phyloP scores from a whole-genome alignment of 2,113 vertebrate genomes.

The Aegypius monachus region DNA sequence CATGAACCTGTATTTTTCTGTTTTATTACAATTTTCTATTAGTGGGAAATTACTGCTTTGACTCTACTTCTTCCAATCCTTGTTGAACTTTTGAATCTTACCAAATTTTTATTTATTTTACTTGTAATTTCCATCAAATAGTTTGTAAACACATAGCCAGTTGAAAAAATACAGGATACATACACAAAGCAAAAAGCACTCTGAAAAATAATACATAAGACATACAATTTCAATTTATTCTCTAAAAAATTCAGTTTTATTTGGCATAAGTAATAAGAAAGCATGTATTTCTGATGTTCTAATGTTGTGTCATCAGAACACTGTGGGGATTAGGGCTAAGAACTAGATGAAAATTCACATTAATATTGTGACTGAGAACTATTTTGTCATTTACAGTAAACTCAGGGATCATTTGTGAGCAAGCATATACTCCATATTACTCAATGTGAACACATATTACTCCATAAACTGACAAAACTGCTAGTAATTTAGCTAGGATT shows the following conservation, averaged over 20 bases:
- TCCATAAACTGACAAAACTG: not conserved
- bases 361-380: not conserved
- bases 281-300: not conserved
- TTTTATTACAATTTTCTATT: not conserved
- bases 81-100: not conserved
- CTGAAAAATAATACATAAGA: not conserved
- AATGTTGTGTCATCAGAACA: not conserved
- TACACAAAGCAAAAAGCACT: accelerated
- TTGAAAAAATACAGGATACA: not conserved
- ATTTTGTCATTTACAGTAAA: not conserved
- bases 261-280: not conserved
- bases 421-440: not conserved
- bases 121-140: not conserved
- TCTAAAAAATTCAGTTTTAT: not conserved
- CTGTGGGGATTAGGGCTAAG: not conserved
- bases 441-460: not conserved
- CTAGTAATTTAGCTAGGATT: not conserved
- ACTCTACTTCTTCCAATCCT: not conserved
- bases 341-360: not conserved
- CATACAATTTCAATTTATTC: not conserved
- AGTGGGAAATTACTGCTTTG: not conserved
- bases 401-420: not conserved
- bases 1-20: not conserved
- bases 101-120: not conserved
- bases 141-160: not conserved